Percentiles rank a stretch among this genome's conserved stretches.
Conservation (phyloP, 1,140 invertebrate genomes). For the Riptortus pedestris region DNA sequence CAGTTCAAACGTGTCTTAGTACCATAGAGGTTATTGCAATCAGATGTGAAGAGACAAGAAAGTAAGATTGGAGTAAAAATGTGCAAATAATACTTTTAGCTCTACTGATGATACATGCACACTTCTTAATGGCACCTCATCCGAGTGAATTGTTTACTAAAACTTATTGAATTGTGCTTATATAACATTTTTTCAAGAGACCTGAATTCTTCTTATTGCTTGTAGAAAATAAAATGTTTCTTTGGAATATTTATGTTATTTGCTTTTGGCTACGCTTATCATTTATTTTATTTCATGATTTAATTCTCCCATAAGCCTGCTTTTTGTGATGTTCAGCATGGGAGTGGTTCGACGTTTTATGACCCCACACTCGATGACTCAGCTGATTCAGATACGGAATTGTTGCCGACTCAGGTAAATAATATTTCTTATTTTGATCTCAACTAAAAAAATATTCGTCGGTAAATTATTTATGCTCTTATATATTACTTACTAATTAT, state of each 20-base stretch:
- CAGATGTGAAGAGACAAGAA: too few species aligned
- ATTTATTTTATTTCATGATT: too few species aligned
- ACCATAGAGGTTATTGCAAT: too few species aligned
- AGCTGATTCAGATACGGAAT: conserved; percentile 24
- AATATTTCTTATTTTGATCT: too few species aligned
- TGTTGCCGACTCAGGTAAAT: conserved; percentile 14
- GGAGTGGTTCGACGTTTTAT: neutral
- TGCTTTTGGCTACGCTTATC: neutral
- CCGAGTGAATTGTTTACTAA: neutral
- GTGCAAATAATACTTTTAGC: too few species aligned
- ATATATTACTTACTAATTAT: too few species aligned
- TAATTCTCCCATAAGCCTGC: conserved; percentile 5
- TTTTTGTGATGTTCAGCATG: conserved; percentile 17
- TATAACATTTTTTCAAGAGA: neutral
- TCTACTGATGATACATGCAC: too few species aligned
- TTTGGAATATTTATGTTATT: neutral
- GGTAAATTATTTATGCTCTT: too few species aligned
- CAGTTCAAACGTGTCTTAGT: too few species aligned
- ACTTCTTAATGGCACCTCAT: neutral
- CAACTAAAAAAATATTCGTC: too few species aligned
- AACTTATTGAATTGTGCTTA: neutral
- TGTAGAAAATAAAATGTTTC: neutral
- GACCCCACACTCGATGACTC: conserved; percentile 19
- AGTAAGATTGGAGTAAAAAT: too few species aligned
- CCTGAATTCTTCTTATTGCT: neutral